Evolutionary conservation across 2,888 invertebrate species (phyloP).

Genomic region (Apodemia duryi): DNA sequence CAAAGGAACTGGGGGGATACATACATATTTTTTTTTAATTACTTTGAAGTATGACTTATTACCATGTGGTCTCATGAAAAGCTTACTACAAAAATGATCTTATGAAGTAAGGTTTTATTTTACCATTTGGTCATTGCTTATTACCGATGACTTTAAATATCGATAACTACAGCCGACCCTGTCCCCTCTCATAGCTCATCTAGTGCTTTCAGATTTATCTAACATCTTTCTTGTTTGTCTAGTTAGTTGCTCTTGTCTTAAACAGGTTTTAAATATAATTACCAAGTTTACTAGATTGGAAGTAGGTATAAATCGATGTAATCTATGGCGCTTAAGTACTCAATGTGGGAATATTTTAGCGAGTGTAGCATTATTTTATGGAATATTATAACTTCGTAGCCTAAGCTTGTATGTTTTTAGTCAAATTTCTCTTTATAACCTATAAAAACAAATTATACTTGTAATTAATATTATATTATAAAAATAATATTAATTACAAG

Average conservation of each 20-base stretch:
- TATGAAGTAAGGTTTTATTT: too few relatives aligned
- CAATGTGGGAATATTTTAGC: background rate
- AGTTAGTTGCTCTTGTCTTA: background rate
- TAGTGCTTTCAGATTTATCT: slow-evolving; percentile 9
- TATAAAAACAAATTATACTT: too few relatives aligned
- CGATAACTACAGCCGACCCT: background rate
- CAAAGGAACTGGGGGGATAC: too few relatives aligned
- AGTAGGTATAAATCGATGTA: background rate
- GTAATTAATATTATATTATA: too few relatives aligned
- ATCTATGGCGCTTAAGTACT: background rate
- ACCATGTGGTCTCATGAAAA: too few relatives aligned
- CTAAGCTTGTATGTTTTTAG: slow-evolving; percentile 11
- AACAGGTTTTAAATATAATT: slow-evolving; percentile 7
- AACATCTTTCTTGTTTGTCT: slow-evolving; percentile 6
- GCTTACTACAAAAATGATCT: too few relatives aligned
- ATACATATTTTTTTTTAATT: too few relatives aligned
- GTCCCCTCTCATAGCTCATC: background rate
- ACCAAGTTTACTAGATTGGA: background rate
- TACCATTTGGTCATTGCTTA: too few relatives aligned
- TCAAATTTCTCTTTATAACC: too few relatives aligned
- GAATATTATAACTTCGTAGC: slow-evolving; percentile 18
- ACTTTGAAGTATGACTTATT: too few relatives aligned
- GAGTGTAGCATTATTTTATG: background rate
- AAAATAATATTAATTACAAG: too few relatives aligned
- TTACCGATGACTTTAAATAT: too few relatives aligned